Evolutionary conservation across 1,140 invertebrate genomes (phyloP), one percentile per base, ranked within the genome.

Genomic region (Lepidurus apus): DNA sequence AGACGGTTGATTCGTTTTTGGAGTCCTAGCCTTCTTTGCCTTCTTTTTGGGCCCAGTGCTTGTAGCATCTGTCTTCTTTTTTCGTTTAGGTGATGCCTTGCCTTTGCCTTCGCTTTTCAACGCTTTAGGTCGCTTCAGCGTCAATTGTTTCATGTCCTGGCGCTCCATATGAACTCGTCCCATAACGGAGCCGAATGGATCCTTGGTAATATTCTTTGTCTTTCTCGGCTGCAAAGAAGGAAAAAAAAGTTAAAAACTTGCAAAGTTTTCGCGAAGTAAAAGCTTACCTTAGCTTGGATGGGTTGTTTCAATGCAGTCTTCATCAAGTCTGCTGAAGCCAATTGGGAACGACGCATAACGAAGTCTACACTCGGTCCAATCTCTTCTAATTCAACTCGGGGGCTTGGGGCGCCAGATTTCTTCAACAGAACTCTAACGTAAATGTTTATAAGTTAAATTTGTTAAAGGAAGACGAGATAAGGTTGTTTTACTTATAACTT

Each of bases 311-410:
- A 92, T 1, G 97, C 90, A 83, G 91, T 88, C 83, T 96, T 98
- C 85, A 93, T 97, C 0, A 98, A 85, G 85, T 97, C 94, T 82
- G 94, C 92, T 1, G 95, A 94, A 1, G 95, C 95, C 47, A 98
- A 86, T 86, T 95, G 95, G 2, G 90, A 93, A 81, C 98, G 88
- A 80, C 95, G 89, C 1, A 98, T 83, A 34, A 88, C 87, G 73
- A 99, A 92, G 86, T 98, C 94, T 80, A 96, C 88, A n/a, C 92
- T 91, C 74, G 98, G 98, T 44, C 96, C 96, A 82, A 98, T 96
- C 88, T 98, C 96, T 84, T 93, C 91, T 21, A 99, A 86, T 87
- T 99, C 97, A 80, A 98, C 91, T 81, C 93, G 88, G 8, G 97
- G 97, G 79, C 90, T 93, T 83, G 89, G 90, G 78, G 89, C 90